Evolutionary conservation across 2,113 vertebrate genomes (phyloP).

Genomic region (Scortum barcoo): DNA sequence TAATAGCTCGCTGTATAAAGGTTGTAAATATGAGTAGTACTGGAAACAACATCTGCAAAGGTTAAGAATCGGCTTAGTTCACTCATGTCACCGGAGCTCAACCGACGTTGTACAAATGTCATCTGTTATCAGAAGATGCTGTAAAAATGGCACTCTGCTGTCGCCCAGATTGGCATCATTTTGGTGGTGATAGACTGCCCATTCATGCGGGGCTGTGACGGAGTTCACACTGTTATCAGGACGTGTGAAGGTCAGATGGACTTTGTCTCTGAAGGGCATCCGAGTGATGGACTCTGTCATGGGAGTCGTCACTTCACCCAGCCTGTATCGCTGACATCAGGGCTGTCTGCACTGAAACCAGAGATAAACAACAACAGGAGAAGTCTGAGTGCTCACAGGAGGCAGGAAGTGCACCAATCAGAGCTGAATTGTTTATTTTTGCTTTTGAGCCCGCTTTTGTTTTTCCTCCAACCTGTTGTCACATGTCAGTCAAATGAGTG

Average conservation of each 20-base stretch:
- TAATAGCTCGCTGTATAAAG: neutral
- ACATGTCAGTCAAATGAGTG: neutral
- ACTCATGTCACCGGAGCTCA: conserved; percentile 10
- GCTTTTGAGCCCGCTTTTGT: neutral
- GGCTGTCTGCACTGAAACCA: too few species aligned
- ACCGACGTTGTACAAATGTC: conserved; percentile 59
- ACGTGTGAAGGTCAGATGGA: conserved; percentile 36
- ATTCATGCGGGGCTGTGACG: neutral
- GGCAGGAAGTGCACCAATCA: neutral
- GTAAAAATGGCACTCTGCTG: conserved; percentile 42
- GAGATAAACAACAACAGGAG: neutral
- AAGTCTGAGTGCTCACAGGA: neutral
- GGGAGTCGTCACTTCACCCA: neutral
- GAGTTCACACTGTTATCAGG: conserved; percentile 43
- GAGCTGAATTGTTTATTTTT: neutral
- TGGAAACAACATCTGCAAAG: conserved; percentile 15
- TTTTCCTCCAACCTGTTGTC: neutral
- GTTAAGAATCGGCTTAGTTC: conserved; percentile 15
- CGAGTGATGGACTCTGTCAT: neutral
- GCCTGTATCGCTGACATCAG: neutral
- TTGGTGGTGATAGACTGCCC: neutral
- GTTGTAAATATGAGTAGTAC: neutral
- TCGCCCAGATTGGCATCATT: conserved; percentile 45
- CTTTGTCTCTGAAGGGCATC: conserved; percentile 28
- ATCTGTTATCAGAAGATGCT: conserved; percentile 45